Base-by-base conservation (phyloP, 2,797 vertebrate genomes). In the Margarornis squamiger region DNA sequence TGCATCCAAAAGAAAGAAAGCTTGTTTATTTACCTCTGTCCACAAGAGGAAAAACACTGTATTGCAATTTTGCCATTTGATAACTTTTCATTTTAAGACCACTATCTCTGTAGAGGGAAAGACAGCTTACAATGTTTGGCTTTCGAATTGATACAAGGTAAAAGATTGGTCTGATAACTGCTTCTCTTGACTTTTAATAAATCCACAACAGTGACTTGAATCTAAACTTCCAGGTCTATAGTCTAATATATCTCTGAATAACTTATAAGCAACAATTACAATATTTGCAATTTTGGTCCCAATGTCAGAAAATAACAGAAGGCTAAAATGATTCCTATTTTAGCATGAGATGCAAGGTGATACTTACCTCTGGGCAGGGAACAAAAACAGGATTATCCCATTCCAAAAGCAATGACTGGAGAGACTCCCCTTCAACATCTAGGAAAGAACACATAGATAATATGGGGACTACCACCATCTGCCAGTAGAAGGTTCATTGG, bases 321-420 rank as follows among this genome's bases (percentile, higher is more conserved):
- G 45, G 57, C 22, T 87, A 79, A 94, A 95, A 55, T 27, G 6
- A 73, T 13, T 68, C 24, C 39, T 58, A 24, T 51, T 70, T 66
- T 65, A 92, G 59, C 51, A 66, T n/a, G 34, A 91, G 29, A 86
- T 66, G 49, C 1, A 6, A 92, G 55, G 36, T 70, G 81, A 65
- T 38, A 82, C 97, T 98, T 97, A 99, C 99, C 98, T 96, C 95
- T 74, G 99, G 98, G 81, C 97, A 98, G 59, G 97, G 98, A 81
- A 98, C 97, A 98, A 99, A 99, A 88, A 99, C 98, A 23, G 99
- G 99, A 97, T 99, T 99, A 74, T 98, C 97, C 99, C 99, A 99
- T 91, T 99, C 98, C 39, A 98, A 98, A 97, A 99, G 98, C 90
- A 99, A 61, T 2, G 98, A 97, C 57, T 98, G 98, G 59, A 99